Conservation (phyloP, 2,888 invertebrate genomes). For the Acanthopleura granulata region DNA sequence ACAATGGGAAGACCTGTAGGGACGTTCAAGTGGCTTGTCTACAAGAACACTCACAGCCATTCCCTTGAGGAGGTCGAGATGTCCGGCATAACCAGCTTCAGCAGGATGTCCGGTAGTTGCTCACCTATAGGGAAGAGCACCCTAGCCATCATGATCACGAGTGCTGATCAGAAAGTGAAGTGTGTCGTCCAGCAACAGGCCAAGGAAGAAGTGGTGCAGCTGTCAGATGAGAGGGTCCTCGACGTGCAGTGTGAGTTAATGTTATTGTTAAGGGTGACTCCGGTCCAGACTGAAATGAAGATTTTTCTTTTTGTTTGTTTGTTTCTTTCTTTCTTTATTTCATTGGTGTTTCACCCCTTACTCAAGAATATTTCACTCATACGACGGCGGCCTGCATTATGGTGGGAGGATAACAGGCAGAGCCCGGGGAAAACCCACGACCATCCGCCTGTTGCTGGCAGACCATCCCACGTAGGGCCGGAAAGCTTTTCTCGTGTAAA, state of each 20-base stretch:
- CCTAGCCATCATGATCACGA: background rate
- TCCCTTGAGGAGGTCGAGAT: background rate
- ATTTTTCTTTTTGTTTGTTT: too few species aligned
- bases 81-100: conserved; percentile 7
- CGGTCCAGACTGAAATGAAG: too few species aligned
- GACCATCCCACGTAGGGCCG: too few species aligned
- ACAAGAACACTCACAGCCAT: background rate
- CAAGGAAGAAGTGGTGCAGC: background rate
- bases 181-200: conserved; percentile 6
- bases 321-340: too few species aligned
- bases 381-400: too few species aligned
- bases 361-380: too few species aligned
- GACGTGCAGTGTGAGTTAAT: conserved; percentile 11
- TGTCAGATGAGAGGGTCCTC: background rate
- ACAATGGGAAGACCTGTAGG: background rate
- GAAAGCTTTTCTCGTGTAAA: too few species aligned
- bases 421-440: too few species aligned
- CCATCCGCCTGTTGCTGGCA: too few species aligned
- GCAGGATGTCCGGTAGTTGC: background rate
- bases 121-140: conserved; percentile 11
- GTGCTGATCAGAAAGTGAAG: background rate
- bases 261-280: too few species aligned
- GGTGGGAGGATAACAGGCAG: too few species aligned
- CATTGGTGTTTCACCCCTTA: too few species aligned
- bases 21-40: background rate